phyloP scores from a whole-genome alignment of 2,888 invertebrate genomes.

The Exephanes ischioxanthus region DNA sequence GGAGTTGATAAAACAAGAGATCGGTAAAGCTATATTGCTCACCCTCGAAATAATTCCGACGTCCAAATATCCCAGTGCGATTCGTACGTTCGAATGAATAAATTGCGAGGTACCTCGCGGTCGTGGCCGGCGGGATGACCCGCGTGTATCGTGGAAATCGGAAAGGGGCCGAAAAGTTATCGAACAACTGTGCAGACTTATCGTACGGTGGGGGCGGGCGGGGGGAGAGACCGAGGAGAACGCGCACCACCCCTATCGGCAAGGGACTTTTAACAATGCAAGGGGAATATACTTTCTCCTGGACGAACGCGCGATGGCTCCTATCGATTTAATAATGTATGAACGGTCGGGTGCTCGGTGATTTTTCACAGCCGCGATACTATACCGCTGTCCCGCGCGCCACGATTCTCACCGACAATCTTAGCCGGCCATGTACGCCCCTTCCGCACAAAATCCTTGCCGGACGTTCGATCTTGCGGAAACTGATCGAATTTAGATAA shows the following conservation, averaged over 20 bases:
- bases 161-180: constrained; percentile 63
- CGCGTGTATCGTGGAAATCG: constrained; percentile 67
- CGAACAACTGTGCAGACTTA: constrained; percentile 59
- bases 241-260: constrained; percentile 72
- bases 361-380: constrained; percentile 73
- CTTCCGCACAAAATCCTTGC: constrained; percentile 25
- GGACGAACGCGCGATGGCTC: constrained; percentile 77
- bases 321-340: constrained; percentile 79
- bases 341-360: constrained; percentile 74
- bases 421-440: constrained; percentile 33
- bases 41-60: constrained; percentile 53
- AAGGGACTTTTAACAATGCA: constrained; percentile 75
- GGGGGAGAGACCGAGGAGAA: constrained; percentile 45
- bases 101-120: constrained; percentile 42
- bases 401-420: constrained; percentile 46
- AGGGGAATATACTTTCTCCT: constrained; percentile 75
- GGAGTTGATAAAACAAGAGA: constrained; percentile 14
- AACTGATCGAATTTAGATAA: constrained; percentile 8
- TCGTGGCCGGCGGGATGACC: constrained; percentile 35
- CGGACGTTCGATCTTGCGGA: constrained; percentile 4
- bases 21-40: constrained; percentile 37
- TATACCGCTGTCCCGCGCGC: not conserved
- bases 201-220: constrained; percentile 55
- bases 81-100: constrained; percentile 63
- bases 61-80: constrained; percentile 63